Evolutionary conservation across 2,113 vertebrate genomes (phyloP).

Genomic region (Eulemur rufifrons): DNA sequence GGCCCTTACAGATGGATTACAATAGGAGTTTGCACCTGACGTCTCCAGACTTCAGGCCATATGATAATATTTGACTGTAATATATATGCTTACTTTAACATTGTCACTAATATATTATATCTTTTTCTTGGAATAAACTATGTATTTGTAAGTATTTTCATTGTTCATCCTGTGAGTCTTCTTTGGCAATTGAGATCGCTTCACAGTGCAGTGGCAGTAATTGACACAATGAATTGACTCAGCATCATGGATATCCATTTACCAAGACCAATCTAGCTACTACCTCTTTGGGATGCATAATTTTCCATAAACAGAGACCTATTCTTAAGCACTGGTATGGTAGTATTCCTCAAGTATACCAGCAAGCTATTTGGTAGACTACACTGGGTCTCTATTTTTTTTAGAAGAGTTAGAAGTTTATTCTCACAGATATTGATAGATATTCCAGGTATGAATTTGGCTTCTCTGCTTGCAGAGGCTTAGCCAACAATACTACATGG

Average conservation of each 20-base stretch:
- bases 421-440: too few relatives aligned
- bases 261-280: background rate
- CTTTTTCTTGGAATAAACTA: background rate
- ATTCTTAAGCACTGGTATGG: background rate
- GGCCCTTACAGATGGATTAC: background rate
- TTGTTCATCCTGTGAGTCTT: background rate
- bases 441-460: background rate
- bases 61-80: background rate
- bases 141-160: background rate
- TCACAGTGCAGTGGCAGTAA: background rate
- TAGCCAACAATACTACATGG: background rate
- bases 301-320: background rate
- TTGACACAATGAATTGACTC: background rate
- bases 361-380: background rate
- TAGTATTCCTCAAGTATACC: background rate
- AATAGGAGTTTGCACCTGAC: background rate
- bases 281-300: background rate
- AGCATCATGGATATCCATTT: background rate
- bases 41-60: background rate
- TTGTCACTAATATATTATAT: background rate
- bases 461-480: background rate
- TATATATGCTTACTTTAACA: background rate
- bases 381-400: background rate
- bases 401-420: background rate
- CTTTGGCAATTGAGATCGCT: background rate